A percentile compares a stretch with the other conserved stretches of the same genome.
These are phyloP conservation scores for Esox masquinongy DNA, from an alignment of 2,797 vertebrate genomes.

Conservation along the genomic window DNA sequence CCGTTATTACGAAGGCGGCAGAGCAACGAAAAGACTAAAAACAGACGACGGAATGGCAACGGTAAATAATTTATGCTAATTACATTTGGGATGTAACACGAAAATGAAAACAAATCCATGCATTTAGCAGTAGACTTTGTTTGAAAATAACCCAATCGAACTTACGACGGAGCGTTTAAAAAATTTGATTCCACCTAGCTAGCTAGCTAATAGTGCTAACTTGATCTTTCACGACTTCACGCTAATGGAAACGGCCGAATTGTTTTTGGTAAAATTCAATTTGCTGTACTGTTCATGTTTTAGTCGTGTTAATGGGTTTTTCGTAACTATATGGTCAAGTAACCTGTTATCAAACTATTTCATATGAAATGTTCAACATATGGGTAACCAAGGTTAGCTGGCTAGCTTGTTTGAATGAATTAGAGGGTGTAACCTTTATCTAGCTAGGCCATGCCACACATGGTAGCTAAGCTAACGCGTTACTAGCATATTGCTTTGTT, in stretches of 20 bases:
- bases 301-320: no score
- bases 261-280: background rate
- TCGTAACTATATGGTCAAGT: no score
- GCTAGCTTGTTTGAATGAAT: background rate
- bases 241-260: background rate
- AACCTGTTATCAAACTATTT: no score
- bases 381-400: background rate
- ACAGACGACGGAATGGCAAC: conserved; percentile 82
- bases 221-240: background rate
- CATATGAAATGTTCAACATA: background rate
- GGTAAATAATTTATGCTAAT: conserved; percentile 36
- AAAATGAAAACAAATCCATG: background rate
- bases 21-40: conserved; percentile 90
- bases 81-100: background rate
- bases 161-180: background rate
- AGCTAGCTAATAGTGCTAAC: background rate
- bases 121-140: background rate
- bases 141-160: background rate
- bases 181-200: background rate
- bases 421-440: no score
- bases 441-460: conserved; percentile 6
- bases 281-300: no score
- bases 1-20: conserved; percentile 90
- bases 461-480: background rate
- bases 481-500: background rate